phyloP scores from a whole-genome alignment of 1,140 invertebrate species.

The Aporrectodea caliginosa region DNA sequence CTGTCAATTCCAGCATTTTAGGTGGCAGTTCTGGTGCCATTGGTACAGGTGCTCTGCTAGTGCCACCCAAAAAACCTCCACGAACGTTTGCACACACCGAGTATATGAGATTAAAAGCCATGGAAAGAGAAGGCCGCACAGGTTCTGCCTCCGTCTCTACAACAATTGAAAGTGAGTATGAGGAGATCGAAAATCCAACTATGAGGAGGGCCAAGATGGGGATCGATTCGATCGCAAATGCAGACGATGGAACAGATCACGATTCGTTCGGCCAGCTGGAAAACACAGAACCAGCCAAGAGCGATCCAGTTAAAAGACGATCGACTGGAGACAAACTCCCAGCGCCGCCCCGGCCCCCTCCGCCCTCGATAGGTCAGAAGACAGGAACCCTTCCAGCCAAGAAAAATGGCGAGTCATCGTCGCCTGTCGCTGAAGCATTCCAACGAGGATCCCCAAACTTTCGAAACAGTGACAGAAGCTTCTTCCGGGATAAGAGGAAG shows the following conservation, averaged over 20 bases:
- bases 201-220: not conserved
- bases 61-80: constrained; percentile 68
- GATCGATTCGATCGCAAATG: not conserved
- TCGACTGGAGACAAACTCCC: not conserved
- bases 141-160: not conserved
- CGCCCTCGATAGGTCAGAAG: not conserved
- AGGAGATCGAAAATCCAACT: not conserved
- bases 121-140: not conserved
- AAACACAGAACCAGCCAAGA: not conserved
- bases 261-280: not conserved
- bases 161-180: not conserved
- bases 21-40: not conserved
- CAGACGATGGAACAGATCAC: not conserved
- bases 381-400: not conserved
- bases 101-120: constrained; percentile 34
- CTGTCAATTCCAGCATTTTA: not conserved
- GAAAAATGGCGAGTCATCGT: not conserved
- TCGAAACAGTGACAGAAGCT: not conserved
- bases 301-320: not conserved
- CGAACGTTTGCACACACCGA: constrained; percentile 62
- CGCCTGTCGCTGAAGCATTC: not conserved
- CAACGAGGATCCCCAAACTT: not conserved
- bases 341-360: not conserved
- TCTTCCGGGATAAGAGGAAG: not conserved
- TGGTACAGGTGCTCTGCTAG: not conserved